Base-by-base conservation (phyloP, 2,888 invertebrate species). In the Chaetogeoica ovagalla region DNA sequence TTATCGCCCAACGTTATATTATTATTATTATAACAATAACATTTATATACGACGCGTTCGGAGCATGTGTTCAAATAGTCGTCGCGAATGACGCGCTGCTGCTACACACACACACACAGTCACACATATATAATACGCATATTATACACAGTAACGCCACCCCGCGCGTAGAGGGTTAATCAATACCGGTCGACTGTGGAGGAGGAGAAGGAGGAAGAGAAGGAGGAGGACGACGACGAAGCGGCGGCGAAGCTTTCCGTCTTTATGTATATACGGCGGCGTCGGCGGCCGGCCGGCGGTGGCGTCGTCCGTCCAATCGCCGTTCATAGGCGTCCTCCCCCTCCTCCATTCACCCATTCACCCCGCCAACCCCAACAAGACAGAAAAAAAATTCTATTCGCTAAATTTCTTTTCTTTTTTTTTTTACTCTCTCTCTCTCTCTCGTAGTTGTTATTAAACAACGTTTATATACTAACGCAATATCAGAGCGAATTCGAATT, bases 161-260 rank as follows among this genome's bases (percentile, higher is more conserved):
- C 30, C 75, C 43, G 43, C 23, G 59, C 70, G 37, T 55, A 19
- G 79, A 79, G 79, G 79, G 79, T 79, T 79, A 79, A 79, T 79
- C 79, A 79, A 79, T 79, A 79, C 79, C 71, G 69, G 77, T 76
- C 75, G 75, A 70, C 76, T 11, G 17, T 1, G 9, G 68, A 76
- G 59, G 69, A 60, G 68, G 60, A 62, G 74, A 65, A 19, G 37
- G 70, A 19, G 43, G 63, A 60, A n/a, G 70, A 19, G 43, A 57
- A 60, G 9, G 68, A 76, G 59, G 69, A 60, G 68, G 60, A 62
- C 65, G 74, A 19, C n/a, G 70, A 19, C 23, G 63, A 60, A 59
- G 62, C 70, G 75, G 75, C 39, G 39, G 71, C 39, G 23, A 57
- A 39, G 48, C 69, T 77, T 63, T 70, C 63, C 79, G 79, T 48